phyloP scores from a whole-genome alignment of 2,113 vertebrate species.

The Elachura formosa region DNA sequence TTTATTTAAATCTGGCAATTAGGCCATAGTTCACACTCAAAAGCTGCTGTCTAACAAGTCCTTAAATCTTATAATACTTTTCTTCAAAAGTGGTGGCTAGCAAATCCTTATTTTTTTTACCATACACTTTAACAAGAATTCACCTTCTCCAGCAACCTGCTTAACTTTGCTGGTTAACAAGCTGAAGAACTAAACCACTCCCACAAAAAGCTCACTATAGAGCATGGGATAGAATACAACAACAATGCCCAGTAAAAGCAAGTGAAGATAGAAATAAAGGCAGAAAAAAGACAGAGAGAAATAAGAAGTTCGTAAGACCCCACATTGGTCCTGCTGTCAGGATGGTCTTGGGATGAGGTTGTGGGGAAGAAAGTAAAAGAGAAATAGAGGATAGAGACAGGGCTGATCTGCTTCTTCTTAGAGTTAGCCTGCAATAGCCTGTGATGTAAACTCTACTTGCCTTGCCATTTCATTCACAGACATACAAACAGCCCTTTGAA shows the following conservation, averaged over 20 bases:
- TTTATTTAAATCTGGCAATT: neutral
- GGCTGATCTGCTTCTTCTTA: neutral
- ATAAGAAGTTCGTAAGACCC: neutral
- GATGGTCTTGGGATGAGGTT: neutral
- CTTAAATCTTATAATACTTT: neutral
- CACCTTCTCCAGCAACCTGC: neutral
- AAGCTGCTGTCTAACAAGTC: neutral
- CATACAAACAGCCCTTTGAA: neutral
- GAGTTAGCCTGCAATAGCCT: too few relatives aligned
- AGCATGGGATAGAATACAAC: neutral
- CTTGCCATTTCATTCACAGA: neutral
- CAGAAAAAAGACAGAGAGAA: neutral
- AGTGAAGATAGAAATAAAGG: neutral
- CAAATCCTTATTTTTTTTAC: neutral
- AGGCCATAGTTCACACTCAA: neutral
- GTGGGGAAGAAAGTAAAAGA: neutral
- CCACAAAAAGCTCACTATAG: neutral
- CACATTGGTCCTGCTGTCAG: neutral
- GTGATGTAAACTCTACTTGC: neutral
- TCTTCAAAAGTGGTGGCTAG: neutral
- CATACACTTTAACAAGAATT: neutral
- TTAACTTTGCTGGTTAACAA: neutral
- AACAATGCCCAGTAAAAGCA: neutral
- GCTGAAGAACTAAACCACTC: neutral
- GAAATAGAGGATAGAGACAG: neutral